A percentile compares a stretch with the other conserved stretches of the same genome.
phyloP scores from a whole-genome alignment of 1,140 invertebrate species.

The Drosophila biarmipes region DNA sequence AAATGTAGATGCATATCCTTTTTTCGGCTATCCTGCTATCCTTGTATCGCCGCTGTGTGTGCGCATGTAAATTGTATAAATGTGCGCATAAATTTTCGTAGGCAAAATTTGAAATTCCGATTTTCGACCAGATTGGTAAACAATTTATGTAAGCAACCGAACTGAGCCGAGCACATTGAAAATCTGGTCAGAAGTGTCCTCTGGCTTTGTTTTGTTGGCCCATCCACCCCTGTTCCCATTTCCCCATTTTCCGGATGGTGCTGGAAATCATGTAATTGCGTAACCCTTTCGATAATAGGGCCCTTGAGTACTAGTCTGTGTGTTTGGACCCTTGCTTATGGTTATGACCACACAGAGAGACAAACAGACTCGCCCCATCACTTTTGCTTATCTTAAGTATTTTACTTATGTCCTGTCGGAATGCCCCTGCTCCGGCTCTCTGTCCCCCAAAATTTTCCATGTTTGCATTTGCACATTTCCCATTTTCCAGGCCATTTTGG shows the following conservation, averaged over 20 bases:
- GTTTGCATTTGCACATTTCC: constrained; percentile 67
- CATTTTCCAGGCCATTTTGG: constrained; percentile 53
- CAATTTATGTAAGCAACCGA: constrained; percentile 80
- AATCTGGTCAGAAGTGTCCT: constrained; percentile 69
- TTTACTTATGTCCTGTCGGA: constrained; percentile 73
- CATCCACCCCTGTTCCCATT: neutral
- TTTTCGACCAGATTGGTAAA: constrained; percentile 83
- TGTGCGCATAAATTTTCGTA: constrained; percentile 80
- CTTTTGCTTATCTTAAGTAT: constrained; percentile 81
- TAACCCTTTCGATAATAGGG: constrained; percentile 84
- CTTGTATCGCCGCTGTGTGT: constrained; percentile 45
- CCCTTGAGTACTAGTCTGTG: constrained; percentile 75
- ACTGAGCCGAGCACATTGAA: constrained; percentile 60
- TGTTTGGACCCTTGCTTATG: constrained; percentile 52
- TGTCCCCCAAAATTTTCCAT: constrained; percentile 37
- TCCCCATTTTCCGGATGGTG: constrained; percentile 8
- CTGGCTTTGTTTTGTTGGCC: constrained; percentile 61
- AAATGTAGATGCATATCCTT: constrained; percentile 77
- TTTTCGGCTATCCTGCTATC: constrained; percentile 42
- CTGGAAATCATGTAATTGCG: constrained; percentile 76
- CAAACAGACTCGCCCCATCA: constrained; percentile 49
- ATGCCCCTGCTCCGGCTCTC: constrained; percentile 35
- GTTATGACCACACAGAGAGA: constrained; percentile 54
- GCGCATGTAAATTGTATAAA: constrained; percentile 80
- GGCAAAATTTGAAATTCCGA: constrained; percentile 82